A percentile compares a stretch with the other conserved stretches of the same genome.
phyloP scores from a whole-genome alignment of 2,888 invertebrate species.

The Idaea aversata region DNA sequence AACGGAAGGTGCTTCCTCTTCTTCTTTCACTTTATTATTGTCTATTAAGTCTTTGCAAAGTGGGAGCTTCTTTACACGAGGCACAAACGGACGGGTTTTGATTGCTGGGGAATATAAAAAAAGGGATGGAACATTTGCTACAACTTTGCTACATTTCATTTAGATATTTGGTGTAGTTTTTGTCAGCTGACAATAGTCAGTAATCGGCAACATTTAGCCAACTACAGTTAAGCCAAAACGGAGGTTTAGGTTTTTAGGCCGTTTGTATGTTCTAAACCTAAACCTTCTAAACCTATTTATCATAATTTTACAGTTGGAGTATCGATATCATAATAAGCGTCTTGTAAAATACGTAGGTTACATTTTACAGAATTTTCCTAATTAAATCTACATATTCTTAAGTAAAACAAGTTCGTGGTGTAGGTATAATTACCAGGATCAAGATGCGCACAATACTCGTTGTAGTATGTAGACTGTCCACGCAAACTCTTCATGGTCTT shows the following conservation, averaged over 20 bases:
- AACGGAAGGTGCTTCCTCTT: slow-evolving; percentile 24
- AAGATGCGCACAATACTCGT: slow-evolving; percentile 63
- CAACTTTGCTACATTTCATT: neutral
- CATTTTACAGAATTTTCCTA: no score
- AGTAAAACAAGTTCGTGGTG: neutral
- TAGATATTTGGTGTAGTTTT: no score
- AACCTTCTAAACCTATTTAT: no score
- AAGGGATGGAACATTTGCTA: neutral
- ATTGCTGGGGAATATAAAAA: slow-evolving; percentile 41
- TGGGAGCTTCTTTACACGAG: slow-evolving; percentile 51
- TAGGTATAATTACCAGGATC: slow-evolving; percentile 39
- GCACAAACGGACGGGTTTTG: slow-evolving; percentile 60
- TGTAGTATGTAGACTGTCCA: slow-evolving; percentile 70
- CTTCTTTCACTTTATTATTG: slow-evolving; percentile 25
- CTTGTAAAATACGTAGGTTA: no score
- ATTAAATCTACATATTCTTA: no score
- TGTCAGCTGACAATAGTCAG: no score
- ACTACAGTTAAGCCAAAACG: no score
- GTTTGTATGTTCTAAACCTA: no score
- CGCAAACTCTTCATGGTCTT: slow-evolving; percentile 63
- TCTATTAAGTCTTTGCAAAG: slow-evolving; percentile 28
- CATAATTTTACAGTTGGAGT: no score
- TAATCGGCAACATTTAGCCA: no score
- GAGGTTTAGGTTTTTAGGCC: no score
- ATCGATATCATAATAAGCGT: no score